Conservation (phyloP, 2,113 vertebrate genomes). For the Hydrolagus affinis region DNA sequence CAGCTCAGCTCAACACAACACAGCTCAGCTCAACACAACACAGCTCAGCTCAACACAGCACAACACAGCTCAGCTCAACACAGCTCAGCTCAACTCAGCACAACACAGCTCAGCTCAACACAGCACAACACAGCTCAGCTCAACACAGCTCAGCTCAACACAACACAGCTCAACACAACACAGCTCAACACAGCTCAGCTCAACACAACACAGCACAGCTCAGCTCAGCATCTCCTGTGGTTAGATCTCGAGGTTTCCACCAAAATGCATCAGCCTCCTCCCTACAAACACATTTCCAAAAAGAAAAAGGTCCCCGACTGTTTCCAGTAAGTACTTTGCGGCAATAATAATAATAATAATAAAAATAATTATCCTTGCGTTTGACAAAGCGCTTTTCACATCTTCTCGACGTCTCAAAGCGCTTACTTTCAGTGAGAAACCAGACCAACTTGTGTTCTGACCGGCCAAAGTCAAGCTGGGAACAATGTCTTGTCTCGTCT, state of each 20-base stretch:
- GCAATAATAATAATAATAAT: too few relatives aligned
- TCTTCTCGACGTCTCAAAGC: too few relatives aligned
- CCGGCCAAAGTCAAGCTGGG: background rate
- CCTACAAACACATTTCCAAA: background rate
- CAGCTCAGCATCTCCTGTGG: background rate
- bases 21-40: constrained; percentile 16
- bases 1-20: constrained; percentile 31
- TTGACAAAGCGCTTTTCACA: too few relatives aligned
- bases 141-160: background rate
- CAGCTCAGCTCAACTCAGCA: constrained; percentile 32
- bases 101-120: constrained; percentile 17
- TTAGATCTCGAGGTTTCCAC: background rate
- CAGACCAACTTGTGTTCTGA: background rate
- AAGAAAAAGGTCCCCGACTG: background rate
- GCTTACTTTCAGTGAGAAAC: too few relatives aligned
- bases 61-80: constrained; percentile 31
- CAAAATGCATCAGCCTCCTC: constrained; percentile 3
- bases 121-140: background rate
- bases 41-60: constrained; percentile 16
- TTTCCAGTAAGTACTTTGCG: background rate
- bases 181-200: background rate
- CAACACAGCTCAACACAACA: background rate
- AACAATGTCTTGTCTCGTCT: constrained; percentile 4
- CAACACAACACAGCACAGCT: background rate
- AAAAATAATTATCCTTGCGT: too few relatives aligned